Conservation (phyloP, 2,113 vertebrate genomes). For the Ranitomeya imitator region DNA sequence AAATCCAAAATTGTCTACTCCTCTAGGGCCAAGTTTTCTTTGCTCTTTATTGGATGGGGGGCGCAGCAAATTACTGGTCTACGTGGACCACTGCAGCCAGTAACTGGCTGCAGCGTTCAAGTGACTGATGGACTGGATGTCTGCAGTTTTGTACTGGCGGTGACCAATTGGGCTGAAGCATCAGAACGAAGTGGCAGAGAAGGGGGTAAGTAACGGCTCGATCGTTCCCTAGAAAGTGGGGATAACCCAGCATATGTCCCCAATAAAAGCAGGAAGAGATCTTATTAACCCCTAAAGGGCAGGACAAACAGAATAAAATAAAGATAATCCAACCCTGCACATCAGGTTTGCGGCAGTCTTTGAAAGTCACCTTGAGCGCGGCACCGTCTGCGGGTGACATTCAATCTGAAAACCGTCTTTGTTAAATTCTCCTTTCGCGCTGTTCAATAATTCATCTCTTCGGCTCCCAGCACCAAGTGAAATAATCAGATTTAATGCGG, state of each 20-base stretch:
- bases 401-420: background rate
- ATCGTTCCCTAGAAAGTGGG: too few relatives aligned
- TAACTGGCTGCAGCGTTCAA: too few relatives aligned
- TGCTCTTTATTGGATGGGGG: too few relatives aligned
- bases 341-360: background rate
- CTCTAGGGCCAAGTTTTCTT: too few relatives aligned
- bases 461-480: background rate
- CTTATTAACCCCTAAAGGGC: background rate
- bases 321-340: background rate
- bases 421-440: conserved; percentile 19
- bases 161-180: too few relatives aligned
- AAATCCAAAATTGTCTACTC: too few relatives aligned
- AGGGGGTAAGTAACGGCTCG: too few relatives aligned
- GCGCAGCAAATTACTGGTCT: too few relatives aligned
- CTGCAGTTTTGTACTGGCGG: too few relatives aligned
- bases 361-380: conserved; percentile 20
- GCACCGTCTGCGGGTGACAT: background rate
- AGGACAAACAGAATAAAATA: background rate
- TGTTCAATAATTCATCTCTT: conserved; percentile 25
- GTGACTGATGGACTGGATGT: too few relatives aligned
- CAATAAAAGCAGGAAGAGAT: background rate
- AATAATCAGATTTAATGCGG: background rate
- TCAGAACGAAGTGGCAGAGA: too few relatives aligned
- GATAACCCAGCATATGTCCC: background rate
- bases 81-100: too few relatives aligned